A percentile compares a stretch with the other conserved stretches of the same genome.
These are phyloP conservation scores for human DNA, from an alignment of 2,113 vertebrate species.

Conservation along the genomic window DNA sequence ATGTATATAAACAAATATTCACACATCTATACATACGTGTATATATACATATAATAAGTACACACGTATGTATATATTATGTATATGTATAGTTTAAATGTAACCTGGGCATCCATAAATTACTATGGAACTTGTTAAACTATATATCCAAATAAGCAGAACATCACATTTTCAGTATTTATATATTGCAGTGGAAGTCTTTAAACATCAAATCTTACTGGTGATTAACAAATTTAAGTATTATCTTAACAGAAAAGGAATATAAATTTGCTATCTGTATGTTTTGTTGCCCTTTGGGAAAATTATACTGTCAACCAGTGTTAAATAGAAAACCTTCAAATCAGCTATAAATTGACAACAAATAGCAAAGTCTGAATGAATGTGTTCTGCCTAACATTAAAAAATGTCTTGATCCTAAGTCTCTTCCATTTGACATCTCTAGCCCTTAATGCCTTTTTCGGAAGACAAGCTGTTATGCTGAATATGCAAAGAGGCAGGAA, in stretches of 20 bases:
- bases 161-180: constrained; percentile 11
- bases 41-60: background rate
- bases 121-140: constrained; percentile 1
- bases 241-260: constrained; percentile 38
- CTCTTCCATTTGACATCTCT: constrained; percentile 30
- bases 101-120: background rate
- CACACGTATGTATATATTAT: background rate
- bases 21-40: background rate
- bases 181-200: background rate
- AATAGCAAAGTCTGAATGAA: constrained; percentile 37
- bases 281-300: constrained; percentile 71
- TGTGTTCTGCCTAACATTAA: constrained; percentile 36
- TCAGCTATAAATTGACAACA: constrained; percentile 32
- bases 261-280: constrained; percentile 56
- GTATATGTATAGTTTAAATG: constrained; percentile 23
- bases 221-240: constrained; percentile 48
- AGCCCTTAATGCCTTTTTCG: constrained; percentile 30
- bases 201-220: constrained; percentile 54
- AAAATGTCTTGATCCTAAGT: constrained; percentile 11
- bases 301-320: constrained; percentile 60
- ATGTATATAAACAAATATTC: background rate
- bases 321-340: constrained; percentile 70
- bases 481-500: constrained; percentile 10
- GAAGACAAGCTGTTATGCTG: background rate
- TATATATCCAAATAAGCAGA: constrained; percentile 32